Evolutionary conservation across 2,888 invertebrate genomes (phyloP), one percentile per base, ranked within the genome.

Genomic region (Seladonia tumulorum): DNA sequence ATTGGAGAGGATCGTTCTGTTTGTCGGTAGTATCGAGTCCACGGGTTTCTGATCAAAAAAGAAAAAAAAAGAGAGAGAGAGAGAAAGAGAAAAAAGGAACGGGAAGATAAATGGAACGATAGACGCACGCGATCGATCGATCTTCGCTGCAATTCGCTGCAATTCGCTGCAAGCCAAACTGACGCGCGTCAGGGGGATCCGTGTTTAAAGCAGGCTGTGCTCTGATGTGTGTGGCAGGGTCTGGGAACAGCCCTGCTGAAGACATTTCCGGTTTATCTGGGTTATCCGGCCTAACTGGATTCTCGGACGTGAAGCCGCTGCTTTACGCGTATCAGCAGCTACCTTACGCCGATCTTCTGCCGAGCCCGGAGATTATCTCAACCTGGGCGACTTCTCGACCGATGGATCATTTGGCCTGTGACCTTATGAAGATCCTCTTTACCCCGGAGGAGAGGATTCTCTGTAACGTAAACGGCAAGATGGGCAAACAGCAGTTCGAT

Each of bases 401-500:
- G 53, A 94, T 95, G 92, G 95, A 95, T 91, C 95, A 95, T 91
- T 93, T 95, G 73, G 95, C 95, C 79, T 95, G 95, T 88, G 95
- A 95, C 91, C 93, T 95, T 77, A 95, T 95, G 95, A 95, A 95
- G 90, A 94, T 95, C 68, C 92, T 95, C 47, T 95, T 95, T 87
- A 94, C 95, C 29, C 94, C 95, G 12, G 95, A 95, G 89, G 95
- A 95, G 90, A 94, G 95, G 90, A 95, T 95, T 85, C 90, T 95
- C 45, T 95, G 95, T 90, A 95, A 95, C 89, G 95, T 95, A 10
- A 95, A 95, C 87, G 95, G 95, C 73, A 95, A 95, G 93, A 95
- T 95, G 95, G 95, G 95, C 74, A 95, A 95, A 87, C 95, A 95
- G 80, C 95, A 95, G 88, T 95, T 95, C 90, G 95, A 95, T 89